Evolutionary conservation across 2,113 vertebrate genomes (phyloP), one percentile per base, ranked within the genome.

Genomic region (Erythrolamprus reginae): DNA sequence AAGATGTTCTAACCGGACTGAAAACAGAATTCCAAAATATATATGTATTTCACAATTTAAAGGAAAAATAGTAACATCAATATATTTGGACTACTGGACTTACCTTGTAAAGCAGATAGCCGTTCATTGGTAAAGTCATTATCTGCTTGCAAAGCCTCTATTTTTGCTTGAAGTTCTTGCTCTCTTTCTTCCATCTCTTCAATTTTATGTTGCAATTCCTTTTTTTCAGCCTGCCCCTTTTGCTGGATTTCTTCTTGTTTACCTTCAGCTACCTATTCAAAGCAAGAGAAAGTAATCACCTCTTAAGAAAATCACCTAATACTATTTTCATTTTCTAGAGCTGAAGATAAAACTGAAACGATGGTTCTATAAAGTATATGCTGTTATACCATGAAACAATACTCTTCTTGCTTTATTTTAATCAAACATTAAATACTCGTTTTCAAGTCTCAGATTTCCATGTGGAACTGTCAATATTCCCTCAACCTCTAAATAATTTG

Each of bases 131-230:
- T 99, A 96, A 99, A 99, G 95, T 99, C 99, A 48, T 99, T 99
- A 96, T 99, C 99, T 52, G 99, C 99, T 96, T 99, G 98, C 94
- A 99, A 96, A 94, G 99, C 99, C 93, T 99, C 99, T 89, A 99
- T 99, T 93, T 99, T 98, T 89, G 99, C 99, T 96, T 99, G 99
- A 94, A 99, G 99, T 87, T 98, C 98, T 96, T 99, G 98, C 92
- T 99, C 99, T 96, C 98, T 99, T 96, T 99, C 98, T 97, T 99
- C 99, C 99, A 99, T 99, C 97, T 99, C 99, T 93, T 98, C 98
- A 82, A 99, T 98, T 95, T 98, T 98, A 95, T 98, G 96, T 90
- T 99, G 98, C 93, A 99, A 95, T 95, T 99, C 98, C 93, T 98
- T 98, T 96, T 98, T 99, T 96, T 99, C 99, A 3, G 96, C 97